These are phyloP conservation scores for Aphidius ervi DNA, from an alignment of 1,140 invertebrate species.

Conservation along the genomic window DNA sequence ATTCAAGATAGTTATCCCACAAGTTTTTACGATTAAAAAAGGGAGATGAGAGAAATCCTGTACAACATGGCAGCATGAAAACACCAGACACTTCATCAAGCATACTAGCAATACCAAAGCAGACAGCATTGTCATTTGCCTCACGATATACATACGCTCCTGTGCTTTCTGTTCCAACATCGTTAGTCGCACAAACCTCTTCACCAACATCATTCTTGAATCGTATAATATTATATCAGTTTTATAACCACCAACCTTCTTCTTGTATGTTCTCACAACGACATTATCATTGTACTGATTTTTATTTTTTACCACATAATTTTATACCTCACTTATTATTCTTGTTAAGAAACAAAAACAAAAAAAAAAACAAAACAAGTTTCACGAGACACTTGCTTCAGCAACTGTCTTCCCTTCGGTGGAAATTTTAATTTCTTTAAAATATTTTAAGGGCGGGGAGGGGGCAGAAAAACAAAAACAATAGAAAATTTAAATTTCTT, in stretches of 20 bases:
- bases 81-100: constrained; percentile 43
- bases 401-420: too few species aligned
- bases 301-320: background rate
- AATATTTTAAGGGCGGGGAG: too few species aligned
- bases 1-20: background rate
- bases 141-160: constrained; percentile 31
- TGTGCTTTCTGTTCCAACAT: constrained; percentile 33
- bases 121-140: constrained; percentile 46
- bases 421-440: too few species aligned
- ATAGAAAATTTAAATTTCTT: too few species aligned
- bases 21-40: background rate
- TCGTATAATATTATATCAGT: constrained; percentile 33
- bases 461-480: too few species aligned
- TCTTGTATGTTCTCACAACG: background rate
- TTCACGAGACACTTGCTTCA: too few species aligned
- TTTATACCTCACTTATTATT: background rate
- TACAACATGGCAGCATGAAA: constrained; percentile 8
- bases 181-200: constrained; percentile 30
- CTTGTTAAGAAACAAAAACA: background rate
- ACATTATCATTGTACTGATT: background rate
- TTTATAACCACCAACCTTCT: constrained; percentile 11
- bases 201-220: constrained; percentile 15
- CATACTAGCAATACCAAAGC: constrained; percentile 27
- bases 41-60: constrained; percentile 22
- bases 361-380: background rate